These are phyloP conservation scores for Dasypogon diadema DNA, from an alignment of 2,888 invertebrate genomes.

Conservation along the genomic window DNA sequence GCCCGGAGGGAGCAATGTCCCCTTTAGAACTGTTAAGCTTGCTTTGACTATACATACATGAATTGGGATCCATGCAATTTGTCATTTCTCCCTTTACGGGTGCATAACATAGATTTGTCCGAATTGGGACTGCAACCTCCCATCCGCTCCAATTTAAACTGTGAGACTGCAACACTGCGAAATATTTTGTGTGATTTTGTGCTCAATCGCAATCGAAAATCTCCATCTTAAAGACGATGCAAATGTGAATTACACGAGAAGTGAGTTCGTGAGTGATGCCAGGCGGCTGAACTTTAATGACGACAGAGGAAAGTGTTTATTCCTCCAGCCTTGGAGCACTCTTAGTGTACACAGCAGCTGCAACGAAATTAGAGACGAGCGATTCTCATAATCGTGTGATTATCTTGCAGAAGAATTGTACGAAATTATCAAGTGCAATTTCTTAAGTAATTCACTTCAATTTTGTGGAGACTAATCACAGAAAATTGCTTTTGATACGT, in stretches of 20 bases:
- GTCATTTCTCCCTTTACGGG: not conserved
- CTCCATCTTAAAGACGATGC: not conserved
- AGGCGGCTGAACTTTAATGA: not conserved
- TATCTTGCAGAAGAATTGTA: no score
- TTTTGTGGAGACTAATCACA: no score
- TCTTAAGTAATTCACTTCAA: no score
- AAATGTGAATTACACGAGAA: not conserved
- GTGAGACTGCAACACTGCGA: not conserved
- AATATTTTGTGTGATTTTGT: not conserved
- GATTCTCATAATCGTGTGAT: no score
- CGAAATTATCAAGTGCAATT: no score
- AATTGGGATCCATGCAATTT: not conserved
- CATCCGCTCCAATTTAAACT: no score
- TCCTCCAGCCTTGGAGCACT: not conserved
- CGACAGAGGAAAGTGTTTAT: not conserved
- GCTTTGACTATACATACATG: not conserved
- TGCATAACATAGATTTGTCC: not conserved
- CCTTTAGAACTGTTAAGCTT: not conserved
- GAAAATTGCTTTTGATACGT: no score
- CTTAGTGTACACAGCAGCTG: no score
- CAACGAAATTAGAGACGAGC: no score
- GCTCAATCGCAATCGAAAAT: no score
- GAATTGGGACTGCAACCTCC: not conserved
- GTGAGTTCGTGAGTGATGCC: not conserved
- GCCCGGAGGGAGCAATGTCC: not conserved